Evolutionary conservation across 2,113 vertebrate genomes (phyloP).

Genomic region (Chamaea fasciata): DNA sequence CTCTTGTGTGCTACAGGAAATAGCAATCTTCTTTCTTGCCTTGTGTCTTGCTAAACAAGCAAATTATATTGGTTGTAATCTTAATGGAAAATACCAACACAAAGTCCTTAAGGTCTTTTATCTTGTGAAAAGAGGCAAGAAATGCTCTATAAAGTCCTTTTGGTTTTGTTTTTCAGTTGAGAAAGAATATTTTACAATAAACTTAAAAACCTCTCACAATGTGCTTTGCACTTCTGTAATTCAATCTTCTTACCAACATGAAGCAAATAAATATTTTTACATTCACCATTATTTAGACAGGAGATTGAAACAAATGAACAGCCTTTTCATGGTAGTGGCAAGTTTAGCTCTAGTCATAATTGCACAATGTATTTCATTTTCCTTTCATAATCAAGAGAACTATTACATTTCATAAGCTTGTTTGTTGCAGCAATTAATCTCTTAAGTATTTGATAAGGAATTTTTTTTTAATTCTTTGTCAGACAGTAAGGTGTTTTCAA

Average conservation of each 20-base stretch:
- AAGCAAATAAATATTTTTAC: neutral
- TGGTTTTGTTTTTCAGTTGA: neutral
- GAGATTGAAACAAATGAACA: neutral
- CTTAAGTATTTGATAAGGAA: neutral
- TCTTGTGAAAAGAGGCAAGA: neutral
- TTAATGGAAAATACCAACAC: neutral
- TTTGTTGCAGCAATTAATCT: neutral
- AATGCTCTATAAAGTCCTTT: neutral
- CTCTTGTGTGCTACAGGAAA: neutral
- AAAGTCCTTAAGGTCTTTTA: neutral
- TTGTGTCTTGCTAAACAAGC: conserved; percentile 3
- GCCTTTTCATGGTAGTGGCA: neutral
- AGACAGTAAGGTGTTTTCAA: neutral
- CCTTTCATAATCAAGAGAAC: neutral
- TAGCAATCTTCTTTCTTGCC: neutral
- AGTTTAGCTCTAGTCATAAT: neutral
- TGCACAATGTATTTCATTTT: neutral
- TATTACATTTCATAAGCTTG: neutral
- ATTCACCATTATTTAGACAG: neutral
- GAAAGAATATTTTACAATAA: neutral
- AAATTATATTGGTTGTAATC: neutral
- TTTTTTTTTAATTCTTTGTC: neutral
- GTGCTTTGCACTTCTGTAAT: neutral
- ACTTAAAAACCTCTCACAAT: neutral
- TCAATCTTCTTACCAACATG: neutral